A percentile compares a stretch with the other conserved stretches of the same genome.
These are phyloP conservation scores for Lemur catta DNA, from an alignment of 2,797 vertebrate genomes.

Conservation along the genomic window DNA sequence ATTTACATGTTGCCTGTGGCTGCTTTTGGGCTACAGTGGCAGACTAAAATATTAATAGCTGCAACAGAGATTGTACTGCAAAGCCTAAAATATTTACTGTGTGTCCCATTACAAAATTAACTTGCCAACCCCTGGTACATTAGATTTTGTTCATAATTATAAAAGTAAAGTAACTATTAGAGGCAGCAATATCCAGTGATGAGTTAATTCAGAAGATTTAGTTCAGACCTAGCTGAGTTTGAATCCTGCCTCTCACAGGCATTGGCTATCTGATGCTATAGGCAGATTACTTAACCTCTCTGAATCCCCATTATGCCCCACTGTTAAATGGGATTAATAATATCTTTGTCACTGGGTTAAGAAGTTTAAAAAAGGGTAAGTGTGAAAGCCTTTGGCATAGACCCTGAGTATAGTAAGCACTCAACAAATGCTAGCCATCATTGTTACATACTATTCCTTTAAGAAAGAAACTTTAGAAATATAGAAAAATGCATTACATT, in stretches of 20 bases:
- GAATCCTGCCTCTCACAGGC: background rate
- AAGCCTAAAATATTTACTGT: background rate
- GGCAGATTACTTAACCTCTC: background rate
- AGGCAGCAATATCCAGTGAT: background rate
- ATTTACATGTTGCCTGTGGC: background rate
- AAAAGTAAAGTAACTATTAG: background rate
- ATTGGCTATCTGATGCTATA: rapidly evolving
- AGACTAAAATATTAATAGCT: background rate
- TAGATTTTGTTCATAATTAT: background rate
- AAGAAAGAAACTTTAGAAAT: background rate
- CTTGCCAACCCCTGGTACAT: no score
- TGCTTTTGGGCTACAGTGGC: background rate
- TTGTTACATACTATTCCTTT: background rate
- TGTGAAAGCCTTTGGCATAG: background rate
- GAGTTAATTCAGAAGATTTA: background rate
- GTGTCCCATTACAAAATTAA: background rate
- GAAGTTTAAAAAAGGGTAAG: background rate
- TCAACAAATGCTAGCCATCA: background rate
- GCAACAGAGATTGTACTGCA: background rate
- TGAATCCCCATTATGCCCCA: background rate
- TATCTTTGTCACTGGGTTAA: background rate
- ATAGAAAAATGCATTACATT: background rate
- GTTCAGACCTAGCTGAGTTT: background rate
- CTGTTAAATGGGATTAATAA: background rate
- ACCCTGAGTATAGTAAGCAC: background rate